phyloP scores from a whole-genome alignment of 1,140 invertebrate species.

The Bicyclus anynana region DNA sequence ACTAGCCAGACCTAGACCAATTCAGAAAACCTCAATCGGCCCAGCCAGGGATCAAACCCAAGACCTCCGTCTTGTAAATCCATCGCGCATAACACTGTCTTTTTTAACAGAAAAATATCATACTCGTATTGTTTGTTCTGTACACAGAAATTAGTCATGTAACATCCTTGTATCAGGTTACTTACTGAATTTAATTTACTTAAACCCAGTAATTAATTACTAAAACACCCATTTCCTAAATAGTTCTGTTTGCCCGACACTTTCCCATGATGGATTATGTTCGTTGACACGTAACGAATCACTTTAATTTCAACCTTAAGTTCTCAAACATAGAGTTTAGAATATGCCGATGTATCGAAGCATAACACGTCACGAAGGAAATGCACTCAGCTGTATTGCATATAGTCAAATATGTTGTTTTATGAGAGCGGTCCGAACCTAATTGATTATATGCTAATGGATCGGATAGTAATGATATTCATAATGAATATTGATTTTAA shows the following conservation, averaged over 20 bases:
- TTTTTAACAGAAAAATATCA: no score
- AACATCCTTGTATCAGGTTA: conserved; percentile 2
- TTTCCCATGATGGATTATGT: conserved; percentile 30
- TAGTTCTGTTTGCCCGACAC: conserved; percentile 25
- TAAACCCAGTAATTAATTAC: conserved; percentile 33
- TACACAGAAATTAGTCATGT: no score
- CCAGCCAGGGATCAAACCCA: no score
- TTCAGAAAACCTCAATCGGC: no score
- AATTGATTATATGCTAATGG: conserved; percentile 22
- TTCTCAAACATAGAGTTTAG: conserved; percentile 6
- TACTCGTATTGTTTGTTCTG: no score
- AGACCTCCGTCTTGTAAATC: no score
- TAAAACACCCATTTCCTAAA: conserved; percentile 31
- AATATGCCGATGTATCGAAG: not conserved
- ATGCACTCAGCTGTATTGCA: conserved; percentile 32
- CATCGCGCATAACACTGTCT: no score
- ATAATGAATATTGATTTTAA: conserved; percentile 8
- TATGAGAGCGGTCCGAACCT: conserved; percentile 17
- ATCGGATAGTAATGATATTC: conserved; percentile 19
- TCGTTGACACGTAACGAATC: conserved; percentile 17
- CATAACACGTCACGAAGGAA: not conserved
- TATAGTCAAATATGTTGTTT: conserved; percentile 29
- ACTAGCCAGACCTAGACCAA: no score
- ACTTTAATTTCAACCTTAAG: conserved; percentile 11
- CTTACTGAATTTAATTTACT: conserved; percentile 27